These are phyloP conservation scores for Cheiracanthium punctorium DNA, from an alignment of 2,888 invertebrate species.

Conservation along the genomic window DNA sequence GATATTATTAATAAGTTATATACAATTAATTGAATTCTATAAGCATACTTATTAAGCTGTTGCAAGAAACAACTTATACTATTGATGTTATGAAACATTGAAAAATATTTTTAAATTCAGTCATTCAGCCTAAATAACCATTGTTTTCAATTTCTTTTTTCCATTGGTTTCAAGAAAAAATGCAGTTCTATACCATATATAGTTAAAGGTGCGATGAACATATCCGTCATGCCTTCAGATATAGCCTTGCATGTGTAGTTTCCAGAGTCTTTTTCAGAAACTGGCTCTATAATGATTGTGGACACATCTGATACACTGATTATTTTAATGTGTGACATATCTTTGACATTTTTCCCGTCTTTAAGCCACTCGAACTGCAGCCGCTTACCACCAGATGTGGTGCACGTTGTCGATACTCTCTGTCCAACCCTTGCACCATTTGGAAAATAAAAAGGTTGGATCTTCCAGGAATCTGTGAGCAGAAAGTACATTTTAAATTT, in stretches of 20 bases:
- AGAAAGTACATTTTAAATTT: too few species aligned
- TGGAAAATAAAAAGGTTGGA: conserved; percentile 52
- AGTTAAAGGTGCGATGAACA: not conserved
- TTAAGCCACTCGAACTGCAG: conserved; percentile 53
- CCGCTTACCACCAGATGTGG: conserved; percentile 39
- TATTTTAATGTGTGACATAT: conserved; percentile 22
- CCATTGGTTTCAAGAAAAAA: too few species aligned
- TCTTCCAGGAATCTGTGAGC: conserved; percentile 45
- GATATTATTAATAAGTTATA: too few species aligned
- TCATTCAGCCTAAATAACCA: too few species aligned
- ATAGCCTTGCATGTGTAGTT: conserved; percentile 56
- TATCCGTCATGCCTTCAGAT: conserved; percentile 48
- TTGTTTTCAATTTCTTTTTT: too few species aligned
- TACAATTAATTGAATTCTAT: too few species aligned
- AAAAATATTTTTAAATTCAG: too few species aligned
- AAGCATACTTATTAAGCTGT: too few species aligned
- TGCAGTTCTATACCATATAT: conserved; percentile 53
- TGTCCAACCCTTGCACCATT: conserved; percentile 38
- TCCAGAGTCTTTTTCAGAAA: conserved; percentile 45
- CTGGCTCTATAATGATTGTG: conserved; percentile 40
- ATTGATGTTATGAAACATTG: too few species aligned
- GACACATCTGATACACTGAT: conserved; percentile 41
- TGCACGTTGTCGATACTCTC: conserved; percentile 34
- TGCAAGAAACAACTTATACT: too few species aligned
- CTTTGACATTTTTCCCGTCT: conserved; percentile 42